phyloP scores from a whole-genome alignment of 2,888 invertebrate genomes.

The Disparrhopalites patrizii region DNA sequence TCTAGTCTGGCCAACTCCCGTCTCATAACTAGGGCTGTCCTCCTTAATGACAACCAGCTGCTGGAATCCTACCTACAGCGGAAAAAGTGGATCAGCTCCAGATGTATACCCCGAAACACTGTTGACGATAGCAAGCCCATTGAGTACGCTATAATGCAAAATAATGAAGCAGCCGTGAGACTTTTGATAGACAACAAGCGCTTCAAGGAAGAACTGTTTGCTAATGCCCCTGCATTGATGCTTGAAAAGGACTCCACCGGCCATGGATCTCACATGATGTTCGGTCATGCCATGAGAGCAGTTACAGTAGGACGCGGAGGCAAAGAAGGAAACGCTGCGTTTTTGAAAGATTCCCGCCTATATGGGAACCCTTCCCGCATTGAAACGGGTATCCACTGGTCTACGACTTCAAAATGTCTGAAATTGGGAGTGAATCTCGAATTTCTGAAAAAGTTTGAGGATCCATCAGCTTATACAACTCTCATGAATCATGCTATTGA shows the following conservation, averaged over 20 bases:
- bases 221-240: constrained; percentile 27
- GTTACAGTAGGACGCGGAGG: constrained; percentile 54
- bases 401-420: background rate
- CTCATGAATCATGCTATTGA: constrained; percentile 8
- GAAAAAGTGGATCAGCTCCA: constrained; percentile 50
- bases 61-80: constrained; percentile 50
- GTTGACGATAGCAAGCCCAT: constrained; percentile 18
- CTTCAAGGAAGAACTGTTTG: constrained; percentile 23
- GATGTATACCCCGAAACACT: constrained; percentile 34
- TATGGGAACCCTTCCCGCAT: background rate
- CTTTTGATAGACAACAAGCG: constrained; percentile 23
- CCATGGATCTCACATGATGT: constrained; percentile 50
- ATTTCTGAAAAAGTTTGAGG: background rate
- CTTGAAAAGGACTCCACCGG: constrained; percentile 41
- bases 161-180: constrained; percentile 36
- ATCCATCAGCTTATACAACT: background rate
- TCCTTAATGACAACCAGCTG: constrained; percentile 51
- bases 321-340: constrained; percentile 50
- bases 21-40: constrained; percentile 54
- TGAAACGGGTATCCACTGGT: background rate
- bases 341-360: constrained; percentile 2
- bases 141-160: constrained; percentile 33
- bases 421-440: background rate
- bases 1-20: constrained; percentile 53
- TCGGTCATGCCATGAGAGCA: constrained; percentile 51